Conservation (phyloP, 2,113 vertebrate species). For the Sceloporus undulatus region DNA sequence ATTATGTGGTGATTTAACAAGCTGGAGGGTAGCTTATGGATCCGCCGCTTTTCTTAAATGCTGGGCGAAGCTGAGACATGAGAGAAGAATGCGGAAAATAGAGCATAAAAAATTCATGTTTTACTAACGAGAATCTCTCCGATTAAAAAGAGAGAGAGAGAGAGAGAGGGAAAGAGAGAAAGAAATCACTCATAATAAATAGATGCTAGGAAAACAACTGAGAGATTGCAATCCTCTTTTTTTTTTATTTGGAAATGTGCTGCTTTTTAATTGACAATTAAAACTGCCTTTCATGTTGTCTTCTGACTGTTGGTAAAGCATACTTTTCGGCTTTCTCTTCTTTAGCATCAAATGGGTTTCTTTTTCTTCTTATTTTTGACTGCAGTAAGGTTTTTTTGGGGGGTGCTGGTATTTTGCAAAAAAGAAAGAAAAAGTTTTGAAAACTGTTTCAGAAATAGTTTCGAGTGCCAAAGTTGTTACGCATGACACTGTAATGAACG, state of each 20-base stretch:
- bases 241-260: neutral
- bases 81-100: slow-evolving; percentile 72
- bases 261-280: slow-evolving; percentile 66
- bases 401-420: neutral
- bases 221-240: slow-evolving; percentile 34
- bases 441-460: no score
- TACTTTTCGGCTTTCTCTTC: neutral
- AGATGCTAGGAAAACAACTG: slow-evolving; percentile 49
- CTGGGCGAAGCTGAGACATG: slow-evolving; percentile 60
- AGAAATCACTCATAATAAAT: slow-evolving; percentile 63
- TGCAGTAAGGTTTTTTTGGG: no score
- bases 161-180: slow-evolving; percentile 14
- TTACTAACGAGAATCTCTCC: slow-evolving; percentile 70
- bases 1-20: slow-evolving; percentile 66
- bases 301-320: slow-evolving; percentile 3
- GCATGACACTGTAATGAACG: neutral
- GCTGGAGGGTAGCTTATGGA: slow-evolving; percentile 66
- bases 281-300: slow-evolving; percentile 59
- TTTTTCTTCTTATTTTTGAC: neutral
- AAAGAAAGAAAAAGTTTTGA: no score
- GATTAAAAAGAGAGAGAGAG: slow-evolving; percentile 57
- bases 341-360: neutral
- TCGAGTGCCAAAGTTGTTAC: no score
- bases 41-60: slow-evolving; percentile 63
- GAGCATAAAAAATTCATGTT: slow-evolving; percentile 71